Conservation (phyloP, 2,888 invertebrate species). For the Synergus umbraculus region DNA sequence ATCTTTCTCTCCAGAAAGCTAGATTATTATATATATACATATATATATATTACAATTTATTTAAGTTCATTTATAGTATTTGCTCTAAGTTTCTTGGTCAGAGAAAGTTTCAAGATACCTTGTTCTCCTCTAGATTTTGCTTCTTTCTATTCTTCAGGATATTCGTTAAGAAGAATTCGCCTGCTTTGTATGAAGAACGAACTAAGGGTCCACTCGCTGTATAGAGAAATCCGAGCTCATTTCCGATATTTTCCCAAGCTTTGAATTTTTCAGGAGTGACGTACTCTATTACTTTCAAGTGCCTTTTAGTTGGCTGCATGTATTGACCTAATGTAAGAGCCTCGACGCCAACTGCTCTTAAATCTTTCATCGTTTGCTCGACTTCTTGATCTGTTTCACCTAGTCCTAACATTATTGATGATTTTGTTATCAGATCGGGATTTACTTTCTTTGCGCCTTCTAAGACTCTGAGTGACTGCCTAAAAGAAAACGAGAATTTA, state of each 20-base stretch:
- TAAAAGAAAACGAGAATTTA: slow-evolving; percentile 61
- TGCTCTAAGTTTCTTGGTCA: background rate
- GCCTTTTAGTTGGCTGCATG: slow-evolving; percentile 99
- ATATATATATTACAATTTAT: background rate
- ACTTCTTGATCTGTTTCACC: slow-evolving; percentile 94
- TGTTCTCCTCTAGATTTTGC: slow-evolving; percentile 40
- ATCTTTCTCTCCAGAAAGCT: background rate
- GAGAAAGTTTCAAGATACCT: background rate
- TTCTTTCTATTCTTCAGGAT: slow-evolving; percentile 80
- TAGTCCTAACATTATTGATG: slow-evolving; percentile 98
- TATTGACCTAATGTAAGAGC: slow-evolving; percentile 98
- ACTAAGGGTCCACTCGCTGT: slow-evolving; percentile 99
- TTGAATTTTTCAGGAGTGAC: slow-evolving; percentile 96
- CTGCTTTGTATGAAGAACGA: slow-evolving; percentile 98
- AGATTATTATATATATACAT: background rate
- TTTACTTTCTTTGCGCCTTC: slow-evolving; percentile 89
- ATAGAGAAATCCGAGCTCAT: slow-evolving; percentile 94
- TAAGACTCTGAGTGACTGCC: slow-evolving; percentile 92
- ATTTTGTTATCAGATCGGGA: slow-evolving; percentile 94
- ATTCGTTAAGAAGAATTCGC: slow-evolving; percentile 93
- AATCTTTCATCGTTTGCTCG: slow-evolving; percentile 91
- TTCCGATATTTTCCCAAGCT: slow-evolving; percentile 90
- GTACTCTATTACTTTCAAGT: slow-evolving; percentile 96
- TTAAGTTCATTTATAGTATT: background rate
- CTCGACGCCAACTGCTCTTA: slow-evolving; percentile 90